Conservation (phyloP, 2,113 vertebrate genomes). For the Cyanoramphus novaezelandiae region DNA sequence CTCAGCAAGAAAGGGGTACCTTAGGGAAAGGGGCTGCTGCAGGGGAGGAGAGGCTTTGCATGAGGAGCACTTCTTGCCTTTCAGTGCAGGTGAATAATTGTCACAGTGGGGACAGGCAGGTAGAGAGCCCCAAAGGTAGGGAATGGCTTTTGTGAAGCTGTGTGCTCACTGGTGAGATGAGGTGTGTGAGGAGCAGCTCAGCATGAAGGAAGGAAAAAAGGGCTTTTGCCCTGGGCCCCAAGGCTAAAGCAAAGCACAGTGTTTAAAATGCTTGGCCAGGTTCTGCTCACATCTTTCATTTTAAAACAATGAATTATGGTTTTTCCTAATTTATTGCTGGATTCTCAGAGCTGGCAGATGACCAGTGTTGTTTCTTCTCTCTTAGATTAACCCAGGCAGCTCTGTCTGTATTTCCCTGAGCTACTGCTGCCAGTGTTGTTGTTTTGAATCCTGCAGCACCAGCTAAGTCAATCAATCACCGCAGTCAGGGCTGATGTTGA, state of each 20-base stretch:
- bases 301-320: conserved; percentile 26
- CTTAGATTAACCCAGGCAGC: conserved; percentile 23
- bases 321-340: conserved; percentile 10
- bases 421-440: background rate
- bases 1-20: rapidly evolving
- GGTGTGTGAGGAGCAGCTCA: background rate
- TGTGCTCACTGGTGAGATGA: background rate
- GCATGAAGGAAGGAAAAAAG: background rate
- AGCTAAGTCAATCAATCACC: conserved; percentile 43
- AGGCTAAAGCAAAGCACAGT: background rate
- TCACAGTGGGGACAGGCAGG: background rate
- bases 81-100: background rate
- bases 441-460: conserved; percentile 41
- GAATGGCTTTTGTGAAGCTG: background rate
- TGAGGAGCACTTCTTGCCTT: background rate
- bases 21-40: background rate
- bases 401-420: background rate
- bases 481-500: background rate
- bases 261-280: background rate
- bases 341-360: conserved; percentile 28
- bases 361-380: background rate
- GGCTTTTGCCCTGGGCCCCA: background rate
- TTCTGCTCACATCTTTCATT: background rate
- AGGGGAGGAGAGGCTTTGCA: background rate
- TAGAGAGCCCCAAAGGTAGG: background rate